Conservation (phyloP, 1,140 invertebrate genomes). For the Triops cancriformis region DNA sequence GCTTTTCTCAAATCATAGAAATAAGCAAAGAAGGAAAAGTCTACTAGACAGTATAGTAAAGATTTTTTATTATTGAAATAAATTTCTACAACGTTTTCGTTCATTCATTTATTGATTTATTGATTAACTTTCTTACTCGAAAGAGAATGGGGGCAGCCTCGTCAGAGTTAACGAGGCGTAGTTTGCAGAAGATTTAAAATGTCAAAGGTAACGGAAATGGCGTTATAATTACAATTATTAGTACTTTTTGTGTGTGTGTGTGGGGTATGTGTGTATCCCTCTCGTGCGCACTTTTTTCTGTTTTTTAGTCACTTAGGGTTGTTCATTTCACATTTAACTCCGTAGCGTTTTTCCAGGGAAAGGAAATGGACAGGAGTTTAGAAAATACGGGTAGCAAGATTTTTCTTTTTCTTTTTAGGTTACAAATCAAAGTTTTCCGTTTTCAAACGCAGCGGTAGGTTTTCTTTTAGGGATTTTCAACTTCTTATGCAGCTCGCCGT, state of each 20-base stretch:
- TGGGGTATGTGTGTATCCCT: not conserved
- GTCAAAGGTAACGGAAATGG: not conserved
- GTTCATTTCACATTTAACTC: not conserved
- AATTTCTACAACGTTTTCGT: no score
- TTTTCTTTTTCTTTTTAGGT: not conserved
- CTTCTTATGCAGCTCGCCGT: not conserved
- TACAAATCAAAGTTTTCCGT: not conserved
- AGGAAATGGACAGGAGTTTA: not conserved
- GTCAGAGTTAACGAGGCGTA: not conserved
- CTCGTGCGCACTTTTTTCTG: not conserved
- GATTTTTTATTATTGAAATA: not conserved
- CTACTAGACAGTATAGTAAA: no score
- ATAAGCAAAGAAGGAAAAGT: no score
- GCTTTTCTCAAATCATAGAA: no score
- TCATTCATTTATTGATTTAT: not conserved
- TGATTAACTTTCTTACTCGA: not conserved
- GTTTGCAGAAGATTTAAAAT: not conserved
- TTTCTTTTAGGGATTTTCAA: not conserved
- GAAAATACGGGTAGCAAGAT: not conserved
- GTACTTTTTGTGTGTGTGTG: not conserved
- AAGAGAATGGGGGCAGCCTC: not conserved
- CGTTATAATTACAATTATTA: not conserved
- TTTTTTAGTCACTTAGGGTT: not conserved
- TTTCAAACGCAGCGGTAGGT: not conserved
- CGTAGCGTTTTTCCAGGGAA: not conserved